Evolutionary conservation across 2,888 invertebrate species (phyloP).

Genomic region (Taphrorychus bicolor): DNA sequence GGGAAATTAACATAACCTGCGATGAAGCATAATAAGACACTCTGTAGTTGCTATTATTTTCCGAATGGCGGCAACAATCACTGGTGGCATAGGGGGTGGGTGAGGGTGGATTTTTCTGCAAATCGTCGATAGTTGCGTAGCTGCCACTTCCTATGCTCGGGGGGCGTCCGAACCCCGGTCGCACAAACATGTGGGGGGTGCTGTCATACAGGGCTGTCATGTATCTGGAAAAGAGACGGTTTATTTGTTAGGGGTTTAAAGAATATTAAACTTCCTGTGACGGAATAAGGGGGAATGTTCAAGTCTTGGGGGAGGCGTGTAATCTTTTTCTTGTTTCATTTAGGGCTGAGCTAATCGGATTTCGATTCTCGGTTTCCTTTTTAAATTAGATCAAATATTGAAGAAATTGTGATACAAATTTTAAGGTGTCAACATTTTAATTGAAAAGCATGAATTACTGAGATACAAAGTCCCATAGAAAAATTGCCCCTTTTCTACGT

Average conservation of each 20-base stretch:
- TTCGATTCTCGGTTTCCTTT: background rate
- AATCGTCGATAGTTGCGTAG: constrained; percentile 83
- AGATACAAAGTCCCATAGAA: background rate
- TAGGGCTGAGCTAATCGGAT: background rate
- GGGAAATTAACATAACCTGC: constrained; percentile 75
- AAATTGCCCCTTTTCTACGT: background rate
- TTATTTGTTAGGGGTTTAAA: constrained; percentile 26
- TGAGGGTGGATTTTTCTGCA: constrained; percentile 76
- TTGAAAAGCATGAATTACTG: background rate
- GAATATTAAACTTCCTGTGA: constrained; percentile 20
- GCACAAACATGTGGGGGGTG: constrained; percentile 78
- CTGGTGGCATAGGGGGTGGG: constrained; percentile 78
- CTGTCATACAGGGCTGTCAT: constrained; percentile 79
- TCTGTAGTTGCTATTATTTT: constrained; percentile 66
- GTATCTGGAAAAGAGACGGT: constrained; percentile 63
- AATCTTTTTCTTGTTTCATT: background rate
- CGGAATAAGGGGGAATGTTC: background rate
- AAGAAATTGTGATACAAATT: background rate
- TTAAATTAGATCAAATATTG: too few species aligned
- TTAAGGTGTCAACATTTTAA: background rate
- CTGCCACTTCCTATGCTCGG: constrained; percentile 80
- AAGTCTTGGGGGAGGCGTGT: background rate
- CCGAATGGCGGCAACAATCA: constrained; percentile 64
- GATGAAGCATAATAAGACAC: constrained; percentile 84
- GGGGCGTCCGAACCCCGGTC: constrained; percentile 70